A percentile compares a stretch with the other conserved stretches of the same genome.
phyloP scores from a whole-genome alignment of 2,888 invertebrate species.

The Dinocampus coccinellae region DNA sequence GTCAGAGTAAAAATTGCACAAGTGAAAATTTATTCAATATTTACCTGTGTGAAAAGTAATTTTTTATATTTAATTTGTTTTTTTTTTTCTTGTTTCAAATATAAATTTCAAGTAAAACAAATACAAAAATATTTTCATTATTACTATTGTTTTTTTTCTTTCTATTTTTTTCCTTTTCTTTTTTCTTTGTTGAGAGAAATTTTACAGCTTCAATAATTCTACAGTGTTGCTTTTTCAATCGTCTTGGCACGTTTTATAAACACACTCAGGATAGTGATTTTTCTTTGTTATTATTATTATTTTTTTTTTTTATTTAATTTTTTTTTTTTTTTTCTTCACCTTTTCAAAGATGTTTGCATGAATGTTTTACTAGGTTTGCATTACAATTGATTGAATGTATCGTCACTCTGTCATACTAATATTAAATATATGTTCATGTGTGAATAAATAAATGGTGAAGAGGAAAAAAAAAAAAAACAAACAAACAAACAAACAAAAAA shows the following conservation, averaged over 20 bases:
- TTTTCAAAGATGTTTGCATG: background rate
- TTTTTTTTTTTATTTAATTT: background rate
- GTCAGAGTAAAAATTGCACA: no score
- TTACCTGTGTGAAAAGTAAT: no score
- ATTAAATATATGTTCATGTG: background rate
- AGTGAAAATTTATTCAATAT: no score
- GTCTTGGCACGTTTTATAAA: background rate
- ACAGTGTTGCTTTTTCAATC: background rate
- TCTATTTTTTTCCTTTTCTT: no score
- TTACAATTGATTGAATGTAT: background rate
- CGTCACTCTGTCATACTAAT: background rate
- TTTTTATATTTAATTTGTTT: no score
- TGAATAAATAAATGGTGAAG: background rate
- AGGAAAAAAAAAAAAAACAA: no score
- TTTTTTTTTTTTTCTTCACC: background rate
- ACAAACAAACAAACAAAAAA: no score
- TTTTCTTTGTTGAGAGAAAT: no score
- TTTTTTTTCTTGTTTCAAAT: no score
- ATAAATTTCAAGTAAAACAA: no score
- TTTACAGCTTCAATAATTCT: background rate
- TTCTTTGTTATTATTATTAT: background rate
- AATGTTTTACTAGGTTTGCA: background rate
- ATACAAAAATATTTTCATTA: no score
- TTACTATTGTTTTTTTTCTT: no score
- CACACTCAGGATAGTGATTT: background rate